These are phyloP conservation scores for Manduca sexta DNA, from an alignment of 1,140 invertebrate species.

Conservation along the genomic window DNA sequence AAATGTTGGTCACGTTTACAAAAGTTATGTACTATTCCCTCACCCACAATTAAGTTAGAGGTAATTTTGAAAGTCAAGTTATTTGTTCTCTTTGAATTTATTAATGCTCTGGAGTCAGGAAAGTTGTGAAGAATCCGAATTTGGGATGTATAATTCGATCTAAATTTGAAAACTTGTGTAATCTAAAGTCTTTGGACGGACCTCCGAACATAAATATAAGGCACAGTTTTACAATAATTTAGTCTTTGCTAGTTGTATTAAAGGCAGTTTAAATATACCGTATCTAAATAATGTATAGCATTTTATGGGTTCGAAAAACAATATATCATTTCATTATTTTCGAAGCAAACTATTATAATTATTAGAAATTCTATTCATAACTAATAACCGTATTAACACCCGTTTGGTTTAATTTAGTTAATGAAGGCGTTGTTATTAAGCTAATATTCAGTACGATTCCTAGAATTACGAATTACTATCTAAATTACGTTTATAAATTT, in stretches of 20 bases:
- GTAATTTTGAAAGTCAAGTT: conserved; percentile 46
- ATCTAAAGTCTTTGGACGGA: conserved; percentile 22
- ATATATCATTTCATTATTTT: too few relatives aligned
- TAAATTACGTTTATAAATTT: too few relatives aligned
- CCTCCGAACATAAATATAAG: conserved; percentile 1
- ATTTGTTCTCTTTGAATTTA: conserved; percentile 54
- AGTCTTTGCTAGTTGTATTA: neutral
- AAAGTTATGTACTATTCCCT: conserved; percentile 33
- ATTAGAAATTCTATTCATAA: too few relatives aligned
- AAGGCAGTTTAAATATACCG: too few relatives aligned
- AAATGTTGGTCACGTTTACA: conserved; percentile 22
- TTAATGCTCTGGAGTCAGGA: conserved; percentile 25
- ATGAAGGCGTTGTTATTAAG: too few relatives aligned
- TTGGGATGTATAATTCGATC: conserved; percentile 35
- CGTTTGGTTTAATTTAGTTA: too few relatives aligned
- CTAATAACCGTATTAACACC: too few relatives aligned
- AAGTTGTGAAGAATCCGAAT: conserved; percentile 39
- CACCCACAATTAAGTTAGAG: conserved; percentile 34
- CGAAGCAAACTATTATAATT: too few relatives aligned
- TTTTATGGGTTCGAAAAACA: too few relatives aligned
- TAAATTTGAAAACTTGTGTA: conserved; percentile 41
- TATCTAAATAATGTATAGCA: too few relatives aligned
- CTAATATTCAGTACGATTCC: too few relatives aligned
- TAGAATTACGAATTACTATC: too few relatives aligned
- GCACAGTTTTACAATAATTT: neutral